Evolutionary conservation across 2,888 invertebrate genomes (phyloP).

Genomic region (Lutraria lutraria): DNA sequence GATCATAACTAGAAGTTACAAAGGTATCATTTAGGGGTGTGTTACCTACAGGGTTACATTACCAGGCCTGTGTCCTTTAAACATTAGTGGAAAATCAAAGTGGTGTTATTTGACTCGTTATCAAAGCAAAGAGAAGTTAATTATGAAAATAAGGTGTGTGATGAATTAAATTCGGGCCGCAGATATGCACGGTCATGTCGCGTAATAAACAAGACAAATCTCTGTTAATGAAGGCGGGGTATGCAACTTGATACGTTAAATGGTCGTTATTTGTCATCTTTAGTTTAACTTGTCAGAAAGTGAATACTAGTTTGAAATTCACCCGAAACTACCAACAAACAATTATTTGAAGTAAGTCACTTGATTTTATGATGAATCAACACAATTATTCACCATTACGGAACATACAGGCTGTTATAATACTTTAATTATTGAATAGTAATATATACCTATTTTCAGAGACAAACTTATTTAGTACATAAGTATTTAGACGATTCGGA

Average conservation of each 20-base stretch:
- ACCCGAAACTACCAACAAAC: not conserved
- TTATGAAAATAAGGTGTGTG: slow-evolving; percentile 8
- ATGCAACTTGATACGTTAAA: slow-evolving; percentile 15
- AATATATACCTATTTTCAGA: too few species aligned
- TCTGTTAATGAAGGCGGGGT: slow-evolving; percentile 34
- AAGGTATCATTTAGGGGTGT: slow-evolving; percentile 5
- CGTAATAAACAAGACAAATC: not conserved
- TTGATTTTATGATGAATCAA: too few species aligned
- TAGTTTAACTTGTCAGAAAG: not conserved
- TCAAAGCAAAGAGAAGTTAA: slow-evolving; percentile 14
- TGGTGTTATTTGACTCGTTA: not conserved
- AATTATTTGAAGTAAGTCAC: not conserved
- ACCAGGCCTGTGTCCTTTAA: not conserved
- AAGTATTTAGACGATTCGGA: too few species aligned
- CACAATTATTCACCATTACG: not conserved
- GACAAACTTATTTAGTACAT: too few species aligned
- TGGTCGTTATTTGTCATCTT: not conserved
- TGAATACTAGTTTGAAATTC: not conserved
- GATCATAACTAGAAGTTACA: not conserved
- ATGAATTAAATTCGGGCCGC: slow-evolving; percentile 17
- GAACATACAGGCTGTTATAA: too few species aligned
- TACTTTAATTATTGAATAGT: too few species aligned
- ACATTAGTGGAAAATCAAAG: slow-evolving; percentile 13
- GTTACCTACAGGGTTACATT: not conserved
- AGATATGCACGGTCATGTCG: slow-evolving; percentile 28